Conservation (phyloP, 2,113 vertebrate species). For the Menidia beryllina region DNA sequence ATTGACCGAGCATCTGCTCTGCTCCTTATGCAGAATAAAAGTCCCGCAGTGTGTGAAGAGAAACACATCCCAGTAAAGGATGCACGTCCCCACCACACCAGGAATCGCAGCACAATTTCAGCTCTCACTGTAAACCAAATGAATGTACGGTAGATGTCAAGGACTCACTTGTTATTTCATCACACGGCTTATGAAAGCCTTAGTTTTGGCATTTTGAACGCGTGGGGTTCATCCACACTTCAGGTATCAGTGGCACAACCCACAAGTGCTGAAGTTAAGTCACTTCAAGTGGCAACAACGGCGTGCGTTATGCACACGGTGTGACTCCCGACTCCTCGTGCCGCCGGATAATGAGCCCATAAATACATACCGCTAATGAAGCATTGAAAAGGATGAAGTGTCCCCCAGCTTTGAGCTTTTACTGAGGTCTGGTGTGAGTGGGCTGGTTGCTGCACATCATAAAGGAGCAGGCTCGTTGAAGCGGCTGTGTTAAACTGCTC, state of each 20-base stretch:
- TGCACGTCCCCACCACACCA: not conserved
- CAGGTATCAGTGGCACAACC: slow-evolving; percentile 2
- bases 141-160: slow-evolving; percentile 4
- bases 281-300: slow-evolving; percentile 43
- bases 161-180: not conserved
- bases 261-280: slow-evolving; percentile 38
- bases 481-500: slow-evolving; percentile 32
- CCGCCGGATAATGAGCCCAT: slow-evolving; percentile 50
- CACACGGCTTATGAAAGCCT: not conserved
- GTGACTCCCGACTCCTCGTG: slow-evolving; percentile 34
- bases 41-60: not conserved
- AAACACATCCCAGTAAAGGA: not conserved
- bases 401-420: slow-evolving; percentile 42
- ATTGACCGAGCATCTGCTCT: not conserved
- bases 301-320: slow-evolving; percentile 28
- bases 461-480: slow-evolving; percentile 35
- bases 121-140: too few relatives aligned
- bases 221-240: slow-evolving; percentile 3
- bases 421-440: slow-evolving; percentile 22
- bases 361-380: slow-evolving; percentile 54
- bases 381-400: slow-evolving; percentile 48
- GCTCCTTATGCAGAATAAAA: not conserved
- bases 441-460: slow-evolving; percentile 33
- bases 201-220: slow-evolving; percentile 4
- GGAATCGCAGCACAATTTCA: too few relatives aligned